Percentiles rank a stretch among this genome's conserved stretches.
Evolutionary conservation across 2,113 vertebrate species (phyloP).

Genomic region (Heloderma charlesbogerti): DNA sequence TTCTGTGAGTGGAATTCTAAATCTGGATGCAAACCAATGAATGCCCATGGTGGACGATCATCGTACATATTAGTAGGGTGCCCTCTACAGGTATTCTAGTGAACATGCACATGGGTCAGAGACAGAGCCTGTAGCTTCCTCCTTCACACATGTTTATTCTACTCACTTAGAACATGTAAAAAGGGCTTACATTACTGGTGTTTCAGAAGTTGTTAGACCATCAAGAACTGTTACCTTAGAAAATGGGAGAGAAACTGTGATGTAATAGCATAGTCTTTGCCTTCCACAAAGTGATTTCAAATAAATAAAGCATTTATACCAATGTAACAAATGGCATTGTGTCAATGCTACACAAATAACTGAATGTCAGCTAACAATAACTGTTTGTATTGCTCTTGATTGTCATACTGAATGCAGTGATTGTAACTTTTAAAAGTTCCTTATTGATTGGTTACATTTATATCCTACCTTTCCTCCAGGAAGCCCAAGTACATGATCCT

Average conservation of each 20-base stretch:
- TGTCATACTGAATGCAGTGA: not conserved
- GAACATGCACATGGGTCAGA: not conserved
- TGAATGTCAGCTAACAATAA: conserved; percentile 20
- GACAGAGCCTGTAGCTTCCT: not conserved
- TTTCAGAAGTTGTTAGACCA: conserved; percentile 48
- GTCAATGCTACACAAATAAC: conserved; percentile 60
- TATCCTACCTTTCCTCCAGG: too few species aligned
- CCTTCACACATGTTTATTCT: not conserved
- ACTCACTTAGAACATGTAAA: not conserved
- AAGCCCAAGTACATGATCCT: too few species aligned
- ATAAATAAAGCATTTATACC: not conserved
- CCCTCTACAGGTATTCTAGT: not conserved
- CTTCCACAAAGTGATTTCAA: not conserved
- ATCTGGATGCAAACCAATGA: not conserved
- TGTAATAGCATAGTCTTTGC: too few species aligned
- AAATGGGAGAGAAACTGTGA: not conserved
- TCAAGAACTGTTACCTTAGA: conserved; percentile 27
- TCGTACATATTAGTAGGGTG: not conserved
- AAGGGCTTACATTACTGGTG: conserved; percentile 43
- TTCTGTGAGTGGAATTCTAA: not conserved
- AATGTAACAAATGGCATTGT: conserved; percentile 34
- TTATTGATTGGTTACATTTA: too few species aligned
- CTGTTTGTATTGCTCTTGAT: not conserved
- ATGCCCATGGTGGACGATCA: not conserved
- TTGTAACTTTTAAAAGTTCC: not conserved